Evolutionary conservation across 2,888 invertebrate genomes (phyloP), one percentile per base, ranked within the genome.

Genomic region (Spilosoma lubricipeda): DNA sequence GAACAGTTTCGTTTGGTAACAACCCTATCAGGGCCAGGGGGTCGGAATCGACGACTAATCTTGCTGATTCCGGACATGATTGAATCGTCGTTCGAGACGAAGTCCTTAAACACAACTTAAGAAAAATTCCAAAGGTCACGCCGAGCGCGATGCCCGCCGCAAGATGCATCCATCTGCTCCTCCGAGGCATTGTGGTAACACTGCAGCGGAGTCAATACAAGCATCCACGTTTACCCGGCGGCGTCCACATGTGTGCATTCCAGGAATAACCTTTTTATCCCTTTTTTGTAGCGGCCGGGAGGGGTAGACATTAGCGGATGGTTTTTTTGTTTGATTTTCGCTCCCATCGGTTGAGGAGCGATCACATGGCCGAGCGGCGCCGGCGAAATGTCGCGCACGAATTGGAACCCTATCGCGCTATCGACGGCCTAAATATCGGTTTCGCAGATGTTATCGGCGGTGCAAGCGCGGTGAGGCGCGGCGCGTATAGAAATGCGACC

Each of bases 81-180:
- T 93, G 89, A 69, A 93, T 90, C 20, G 90, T 86, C 56, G 93
- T 92, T 81, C 94, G 90, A 64, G 94, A 91, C 64, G 93, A 92
- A 65, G 92, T 86, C 85, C 93, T 91, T 84, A 94, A 88, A 81
- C 94, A 93, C 82, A 95, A 88, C 88, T 93, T 96, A 72, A 96
- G 91, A 83, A 96, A 92, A 70, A 97, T 93, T 76, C 97, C 97
- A 82, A 96, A 91, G 64, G 95, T 95, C 81, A 97, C 95, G 86
- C 97, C 96, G 88, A 96, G 95, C 85, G 96, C 91, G 82, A 95
- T 91, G 88, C 97, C 96, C 86, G 96, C 95, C 88, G 96, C 92
- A 89, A 95, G 89, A 86, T 96, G 95, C 93, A 94, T 93, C 93
- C 95, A 95, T 89, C 93, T 94, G 90, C 93, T 94, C 89, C 94